These are phyloP conservation scores for Sebastiscus tertius DNA, from an alignment of 2,797 vertebrate genomes.

Conservation along the genomic window DNA sequence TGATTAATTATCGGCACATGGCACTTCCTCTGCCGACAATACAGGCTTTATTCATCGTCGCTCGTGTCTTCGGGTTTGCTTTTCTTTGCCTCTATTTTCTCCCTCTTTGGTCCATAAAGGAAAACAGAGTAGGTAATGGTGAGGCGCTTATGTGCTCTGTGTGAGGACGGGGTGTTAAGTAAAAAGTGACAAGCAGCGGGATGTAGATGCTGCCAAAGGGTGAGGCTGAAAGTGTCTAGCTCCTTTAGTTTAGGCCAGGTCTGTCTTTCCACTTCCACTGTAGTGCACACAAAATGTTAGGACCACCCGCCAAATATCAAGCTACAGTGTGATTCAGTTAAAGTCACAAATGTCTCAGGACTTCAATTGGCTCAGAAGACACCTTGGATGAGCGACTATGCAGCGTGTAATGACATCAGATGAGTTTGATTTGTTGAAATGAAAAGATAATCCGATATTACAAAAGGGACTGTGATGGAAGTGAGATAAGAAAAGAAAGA, in stretches of 20 bases:
- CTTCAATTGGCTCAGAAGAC: background rate
- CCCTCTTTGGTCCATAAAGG: slow-evolving; percentile 49
- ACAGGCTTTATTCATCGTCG: slow-evolving; percentile 65
- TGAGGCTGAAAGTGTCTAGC: slow-evolving; percentile 50
- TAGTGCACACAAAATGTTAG: slow-evolving; percentile 19
- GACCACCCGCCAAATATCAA: slow-evolving; percentile 52
- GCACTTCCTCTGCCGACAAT: slow-evolving; percentile 74
- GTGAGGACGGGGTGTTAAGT: slow-evolving; percentile 60
- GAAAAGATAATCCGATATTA: slow-evolving; percentile 2
- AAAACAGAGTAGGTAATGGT: slow-evolving; percentile 77
- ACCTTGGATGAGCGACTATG: background rate
- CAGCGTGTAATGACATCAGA: background rate
- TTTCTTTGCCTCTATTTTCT: slow-evolving; percentile 71
- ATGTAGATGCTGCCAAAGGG: slow-evolving; percentile 65
- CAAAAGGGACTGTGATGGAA: background rate
- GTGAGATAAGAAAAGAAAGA: background rate
- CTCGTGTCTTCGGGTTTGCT: slow-evolving; percentile 62
- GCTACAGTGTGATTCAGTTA: background rate
- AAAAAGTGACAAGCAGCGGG: slow-evolving; percentile 72
- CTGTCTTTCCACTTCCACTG: slow-evolving; percentile 57
- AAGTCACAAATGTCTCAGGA: background rate
- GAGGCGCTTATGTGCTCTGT: slow-evolving; percentile 67
- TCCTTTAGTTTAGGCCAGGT: slow-evolving; percentile 22
- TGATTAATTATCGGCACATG: slow-evolving; percentile 80
- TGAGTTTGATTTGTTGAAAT: background rate